phyloP scores from a whole-genome alignment of 2,888 invertebrate species.

The Vesta saturnalis region DNA sequence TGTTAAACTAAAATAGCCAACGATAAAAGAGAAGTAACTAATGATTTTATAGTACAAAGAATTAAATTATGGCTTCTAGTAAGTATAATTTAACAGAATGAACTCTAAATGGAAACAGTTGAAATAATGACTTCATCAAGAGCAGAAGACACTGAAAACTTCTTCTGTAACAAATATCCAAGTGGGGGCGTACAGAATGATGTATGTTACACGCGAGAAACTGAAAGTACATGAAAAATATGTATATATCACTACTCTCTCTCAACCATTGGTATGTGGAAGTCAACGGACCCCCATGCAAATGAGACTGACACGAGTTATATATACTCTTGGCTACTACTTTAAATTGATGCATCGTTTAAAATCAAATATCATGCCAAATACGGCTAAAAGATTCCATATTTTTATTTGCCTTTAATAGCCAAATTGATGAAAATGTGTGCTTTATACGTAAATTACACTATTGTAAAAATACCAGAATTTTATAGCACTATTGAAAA shows the following conservation, averaged over 20 bases:
- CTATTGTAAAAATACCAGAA: neutral
- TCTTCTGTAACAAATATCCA: constrained; percentile 16
- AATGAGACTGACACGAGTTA: constrained; percentile 29
- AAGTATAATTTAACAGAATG: constrained; percentile 17
- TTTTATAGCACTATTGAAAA: no score
- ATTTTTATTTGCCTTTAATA: no score
- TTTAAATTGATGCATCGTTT: constrained; percentile 19
- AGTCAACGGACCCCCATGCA: constrained; percentile 31
- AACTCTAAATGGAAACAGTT: constrained; percentile 24
- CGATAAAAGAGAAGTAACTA: constrained; percentile 27
- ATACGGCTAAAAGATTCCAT: neutral
- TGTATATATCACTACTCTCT: constrained; percentile 22
- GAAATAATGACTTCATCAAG: constrained; percentile 27
- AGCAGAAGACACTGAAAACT: constrained; percentile 18
- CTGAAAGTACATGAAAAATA: constrained; percentile 33
- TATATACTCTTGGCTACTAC: constrained; percentile 19
- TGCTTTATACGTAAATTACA: no score
- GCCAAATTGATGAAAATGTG: no score
- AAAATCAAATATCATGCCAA: neutral
- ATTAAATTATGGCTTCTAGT: constrained; percentile 25
- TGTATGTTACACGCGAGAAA: constrained; percentile 28
- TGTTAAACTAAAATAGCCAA: constrained; percentile 24
- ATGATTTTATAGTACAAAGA: constrained; percentile 29
- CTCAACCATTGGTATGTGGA: constrained; percentile 20
- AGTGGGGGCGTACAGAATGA: constrained; percentile 27